phyloP scores from a whole-genome alignment of 2,797 vertebrate genomes.

The Channallabes apus region DNA sequence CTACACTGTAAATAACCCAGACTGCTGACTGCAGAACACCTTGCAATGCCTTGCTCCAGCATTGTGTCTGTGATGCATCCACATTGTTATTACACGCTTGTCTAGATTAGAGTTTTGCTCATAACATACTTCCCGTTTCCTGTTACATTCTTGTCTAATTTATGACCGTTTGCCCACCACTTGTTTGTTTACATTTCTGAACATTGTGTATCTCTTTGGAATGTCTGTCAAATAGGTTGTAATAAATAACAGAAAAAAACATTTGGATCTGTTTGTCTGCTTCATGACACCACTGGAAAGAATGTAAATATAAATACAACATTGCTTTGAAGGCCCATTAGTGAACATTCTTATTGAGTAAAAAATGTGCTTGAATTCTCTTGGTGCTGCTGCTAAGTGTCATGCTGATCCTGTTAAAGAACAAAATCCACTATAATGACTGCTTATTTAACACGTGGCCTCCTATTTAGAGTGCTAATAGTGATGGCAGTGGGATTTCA shows the following conservation, averaged over 20 bases:
- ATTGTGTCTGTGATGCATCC: background rate
- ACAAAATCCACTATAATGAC: background rate
- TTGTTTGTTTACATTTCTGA: background rate
- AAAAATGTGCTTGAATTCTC: background rate
- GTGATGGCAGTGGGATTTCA: background rate
- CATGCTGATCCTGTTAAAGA: background rate
- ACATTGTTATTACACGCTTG: background rate
- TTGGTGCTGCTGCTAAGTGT: background rate
- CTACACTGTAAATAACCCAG: conserved; percentile 16
- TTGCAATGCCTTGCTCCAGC: background rate
- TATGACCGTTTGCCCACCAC: background rate
- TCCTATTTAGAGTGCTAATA: background rate
- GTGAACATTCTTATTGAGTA: background rate
- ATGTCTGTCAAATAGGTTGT: background rate
- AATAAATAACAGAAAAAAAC: background rate
- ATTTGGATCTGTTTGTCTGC: background rate
- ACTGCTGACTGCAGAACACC: background rate
- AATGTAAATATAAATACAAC: background rate
- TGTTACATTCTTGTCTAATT: background rate
- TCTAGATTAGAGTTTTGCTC: conserved; percentile 1
- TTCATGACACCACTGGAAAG: background rate
- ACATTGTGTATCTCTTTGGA: background rate
- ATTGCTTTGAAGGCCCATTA: background rate
- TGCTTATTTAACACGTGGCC: background rate
- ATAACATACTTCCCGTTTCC: background rate